Percentiles rank a stretch among this genome's conserved stretches.
phyloP scores from a whole-genome alignment of 2,797 vertebrate genomes.

The Euphonia xanthogaster region DNA sequence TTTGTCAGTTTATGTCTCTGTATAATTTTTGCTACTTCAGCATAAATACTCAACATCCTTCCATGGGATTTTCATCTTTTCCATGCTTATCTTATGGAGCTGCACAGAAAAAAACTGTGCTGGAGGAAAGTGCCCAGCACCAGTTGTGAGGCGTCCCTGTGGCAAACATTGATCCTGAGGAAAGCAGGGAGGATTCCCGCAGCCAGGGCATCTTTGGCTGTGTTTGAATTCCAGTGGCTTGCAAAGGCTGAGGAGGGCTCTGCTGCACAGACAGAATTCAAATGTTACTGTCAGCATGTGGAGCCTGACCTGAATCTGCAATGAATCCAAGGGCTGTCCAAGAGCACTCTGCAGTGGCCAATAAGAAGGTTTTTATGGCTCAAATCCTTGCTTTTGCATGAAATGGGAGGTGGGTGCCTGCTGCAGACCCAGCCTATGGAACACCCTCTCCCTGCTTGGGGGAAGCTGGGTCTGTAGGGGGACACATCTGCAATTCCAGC shows the following conservation, averaged over 20 bases:
- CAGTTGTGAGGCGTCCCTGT: background rate
- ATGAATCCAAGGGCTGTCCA: background rate
- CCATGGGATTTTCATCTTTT: background rate
- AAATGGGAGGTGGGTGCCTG: background rate
- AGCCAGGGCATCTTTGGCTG: background rate
- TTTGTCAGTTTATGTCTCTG: background rate
- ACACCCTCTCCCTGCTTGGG: background rate
- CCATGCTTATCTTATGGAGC: fast-evolving
- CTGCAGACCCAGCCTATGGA: background rate
- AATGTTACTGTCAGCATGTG: background rate
- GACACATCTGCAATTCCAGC: background rate
- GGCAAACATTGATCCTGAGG: background rate
- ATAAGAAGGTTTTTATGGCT: background rate
- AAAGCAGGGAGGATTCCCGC: background rate
- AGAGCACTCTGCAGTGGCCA: background rate
- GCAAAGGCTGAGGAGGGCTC: background rate
- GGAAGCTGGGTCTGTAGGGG: fast-evolving
- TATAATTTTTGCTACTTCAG: background rate
- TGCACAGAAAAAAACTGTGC: background rate
- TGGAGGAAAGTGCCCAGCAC: fast-evolving
- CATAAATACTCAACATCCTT: background rate
- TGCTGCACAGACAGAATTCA: background rate
- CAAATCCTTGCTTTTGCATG: background rate
- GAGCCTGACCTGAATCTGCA: constrained; percentile 11
- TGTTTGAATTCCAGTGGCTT: background rate